Conservation (phyloP, 2,797 vertebrate genomes). For the Varecia variegata region DNA sequence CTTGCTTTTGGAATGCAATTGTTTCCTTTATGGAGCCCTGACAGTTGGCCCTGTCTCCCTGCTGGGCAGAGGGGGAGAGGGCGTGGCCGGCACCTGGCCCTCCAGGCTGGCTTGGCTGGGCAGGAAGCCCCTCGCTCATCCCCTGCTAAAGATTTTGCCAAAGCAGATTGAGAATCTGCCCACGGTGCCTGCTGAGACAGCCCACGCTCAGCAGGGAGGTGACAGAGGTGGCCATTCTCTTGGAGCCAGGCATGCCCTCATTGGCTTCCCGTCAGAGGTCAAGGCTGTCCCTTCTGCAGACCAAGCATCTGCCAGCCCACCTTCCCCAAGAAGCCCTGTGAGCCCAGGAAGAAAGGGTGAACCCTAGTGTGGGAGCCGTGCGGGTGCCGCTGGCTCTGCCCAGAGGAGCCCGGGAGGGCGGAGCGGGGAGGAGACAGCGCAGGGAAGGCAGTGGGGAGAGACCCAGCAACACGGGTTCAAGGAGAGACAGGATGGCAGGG, state of each 20-base stretch:
- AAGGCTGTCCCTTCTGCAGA: background rate
- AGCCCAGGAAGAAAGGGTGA: background rate
- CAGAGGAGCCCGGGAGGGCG: background rate
- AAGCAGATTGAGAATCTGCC: background rate
- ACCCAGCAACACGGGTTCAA: background rate
- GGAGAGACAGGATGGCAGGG: background rate
- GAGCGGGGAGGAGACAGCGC: background rate
- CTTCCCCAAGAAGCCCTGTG: background rate
- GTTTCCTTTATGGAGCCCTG: background rate
- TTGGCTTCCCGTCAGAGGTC: background rate
- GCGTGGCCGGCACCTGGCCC: fast-evolving
- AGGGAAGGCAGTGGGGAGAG: background rate
- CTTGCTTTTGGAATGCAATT: background rate
- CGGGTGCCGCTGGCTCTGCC: background rate
- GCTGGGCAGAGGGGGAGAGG: background rate
- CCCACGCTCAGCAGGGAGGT: background rate
- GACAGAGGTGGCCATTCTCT: background rate
- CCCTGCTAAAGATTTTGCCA: background rate
- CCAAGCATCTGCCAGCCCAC: too few relatives aligned
- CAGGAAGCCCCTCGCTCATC: background rate
- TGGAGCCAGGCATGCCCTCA: background rate
- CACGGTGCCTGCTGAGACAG: background rate
- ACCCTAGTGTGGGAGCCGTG: fast-evolving
- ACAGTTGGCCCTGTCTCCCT: fast-evolving
- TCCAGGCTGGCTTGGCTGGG: fast-evolving